Evolutionary conservation across 2,888 invertebrate species (phyloP).

Genomic region (Lacanobia oleracea): DNA sequence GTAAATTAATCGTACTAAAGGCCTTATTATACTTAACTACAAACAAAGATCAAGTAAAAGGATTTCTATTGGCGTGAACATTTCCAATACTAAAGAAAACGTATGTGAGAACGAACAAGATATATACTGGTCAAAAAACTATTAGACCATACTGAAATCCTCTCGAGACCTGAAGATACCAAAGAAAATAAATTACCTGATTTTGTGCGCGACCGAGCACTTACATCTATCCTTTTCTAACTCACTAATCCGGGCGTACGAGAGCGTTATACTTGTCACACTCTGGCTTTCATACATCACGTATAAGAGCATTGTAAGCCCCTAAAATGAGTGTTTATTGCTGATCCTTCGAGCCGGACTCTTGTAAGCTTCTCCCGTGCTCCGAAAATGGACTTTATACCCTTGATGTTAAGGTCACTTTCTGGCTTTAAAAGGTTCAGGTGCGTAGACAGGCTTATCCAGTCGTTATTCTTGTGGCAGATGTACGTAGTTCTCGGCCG

Average conservation of each 20-base stretch:
- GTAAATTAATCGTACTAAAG: not conserved
- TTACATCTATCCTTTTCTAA: constrained; percentile 73
- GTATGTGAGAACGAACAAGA: constrained; percentile 63
- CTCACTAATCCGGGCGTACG: constrained; percentile 73
- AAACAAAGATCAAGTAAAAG: constrained; percentile 17
- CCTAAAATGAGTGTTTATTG: constrained; percentile 88
- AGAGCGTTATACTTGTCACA: constrained; percentile 77
- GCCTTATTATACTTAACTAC: not conserved
- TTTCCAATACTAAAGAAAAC: constrained; percentile 44
- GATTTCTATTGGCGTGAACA: constrained; percentile 17
- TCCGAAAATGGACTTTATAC: constrained; percentile 75
- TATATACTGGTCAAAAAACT: constrained; percentile 73
- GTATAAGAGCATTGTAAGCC: constrained; percentile 82
- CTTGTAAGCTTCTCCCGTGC: constrained; percentile 63
- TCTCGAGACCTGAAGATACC: constrained; percentile 66
- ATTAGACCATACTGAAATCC: constrained; percentile 70
- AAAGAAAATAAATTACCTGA: constrained; percentile 72
- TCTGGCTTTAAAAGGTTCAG: constrained; percentile 74
- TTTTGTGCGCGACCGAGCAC: constrained; percentile 66
- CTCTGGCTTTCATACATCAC: constrained; percentile 84
- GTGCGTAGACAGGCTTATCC: constrained; percentile 82
- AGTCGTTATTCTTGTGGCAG: constrained; percentile 80
- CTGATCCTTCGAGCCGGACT: constrained; percentile 82
- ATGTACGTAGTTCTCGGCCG: constrained; percentile 74
- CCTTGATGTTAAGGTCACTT: constrained; percentile 69